Evolutionary conservation across 2,797 vertebrate genomes (phyloP).

Genomic region (Chaetodon trifasciatus): DNA sequence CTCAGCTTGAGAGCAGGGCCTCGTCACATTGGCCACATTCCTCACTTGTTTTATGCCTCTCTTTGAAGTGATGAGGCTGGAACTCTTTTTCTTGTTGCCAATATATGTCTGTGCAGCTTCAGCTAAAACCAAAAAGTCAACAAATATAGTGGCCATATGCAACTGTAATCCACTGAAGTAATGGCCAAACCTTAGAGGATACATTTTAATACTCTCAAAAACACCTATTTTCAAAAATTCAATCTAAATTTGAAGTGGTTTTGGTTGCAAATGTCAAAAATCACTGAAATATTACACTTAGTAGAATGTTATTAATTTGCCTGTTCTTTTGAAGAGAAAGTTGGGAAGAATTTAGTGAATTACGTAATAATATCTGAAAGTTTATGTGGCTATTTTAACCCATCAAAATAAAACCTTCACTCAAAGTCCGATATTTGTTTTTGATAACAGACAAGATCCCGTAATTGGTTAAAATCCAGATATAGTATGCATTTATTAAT

Average conservation of each 20-base stretch:
- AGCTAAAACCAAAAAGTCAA: not conserved
- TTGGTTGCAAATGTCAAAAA: no score
- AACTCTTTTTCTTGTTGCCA: not conserved
- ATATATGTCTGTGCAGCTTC: not conserved
- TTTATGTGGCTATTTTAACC: not conserved
- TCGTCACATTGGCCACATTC: slow-evolving; percentile 78
- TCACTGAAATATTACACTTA: no score
- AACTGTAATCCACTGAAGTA: not conserved
- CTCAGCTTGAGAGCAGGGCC: slow-evolving; percentile 71
- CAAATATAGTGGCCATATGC: not conserved
- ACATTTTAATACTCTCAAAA: not conserved
- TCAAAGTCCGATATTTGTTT: not conserved
- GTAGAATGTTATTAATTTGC: not conserved
- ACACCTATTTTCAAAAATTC: not conserved
- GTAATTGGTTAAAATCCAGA: not conserved
- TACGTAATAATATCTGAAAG: not conserved
- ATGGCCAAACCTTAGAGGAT: not conserved
- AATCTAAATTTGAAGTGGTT: not conserved
- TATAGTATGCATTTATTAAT: not conserved
- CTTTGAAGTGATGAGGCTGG: not conserved
- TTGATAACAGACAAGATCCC: not conserved
- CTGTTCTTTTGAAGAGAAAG: not conserved
- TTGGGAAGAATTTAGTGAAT: not conserved
- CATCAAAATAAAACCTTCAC: not conserved
- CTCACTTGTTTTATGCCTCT: slow-evolving; percentile 27